Evolutionary conservation across 2,797 vertebrate genomes (phyloP).

Genomic region (Gymnothorax reevesii): DNA sequence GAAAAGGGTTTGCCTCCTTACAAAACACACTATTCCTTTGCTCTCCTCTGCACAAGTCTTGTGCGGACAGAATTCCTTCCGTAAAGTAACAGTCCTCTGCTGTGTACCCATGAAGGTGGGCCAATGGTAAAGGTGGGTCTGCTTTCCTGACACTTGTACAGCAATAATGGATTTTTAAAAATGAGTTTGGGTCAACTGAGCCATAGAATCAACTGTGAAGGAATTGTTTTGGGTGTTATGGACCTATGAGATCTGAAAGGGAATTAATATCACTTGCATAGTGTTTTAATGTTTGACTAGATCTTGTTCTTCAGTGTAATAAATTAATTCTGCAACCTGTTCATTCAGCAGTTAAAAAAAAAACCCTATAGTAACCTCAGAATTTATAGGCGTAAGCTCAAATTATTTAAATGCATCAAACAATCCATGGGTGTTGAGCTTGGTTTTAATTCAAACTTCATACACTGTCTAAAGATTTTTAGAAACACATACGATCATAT

Average conservation of each 20-base stretch:
- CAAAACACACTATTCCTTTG: not conserved
- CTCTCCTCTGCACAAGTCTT: not conserved
- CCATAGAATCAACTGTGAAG: constrained; percentile 36
- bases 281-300: constrained; percentile 30
- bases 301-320: constrained; percentile 36
- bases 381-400: constrained; percentile 31
- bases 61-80: constrained; percentile 30
- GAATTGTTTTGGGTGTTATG: not conserved
- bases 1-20: not conserved
- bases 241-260: constrained; percentile 40
- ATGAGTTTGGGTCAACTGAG: constrained; percentile 30
- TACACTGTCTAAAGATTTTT: constrained; percentile 10
- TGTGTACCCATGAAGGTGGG: constrained; percentile 53
- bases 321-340: constrained; percentile 34
- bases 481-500: constrained; percentile 52
- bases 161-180: constrained; percentile 7
- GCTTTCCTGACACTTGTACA: not conserved
- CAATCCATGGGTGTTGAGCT: constrained; percentile 55
- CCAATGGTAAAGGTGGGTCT: constrained; percentile 17
- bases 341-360: constrained; percentile 12
- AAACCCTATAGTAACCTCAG: constrained; percentile 28
- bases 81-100: constrained; percentile 40
- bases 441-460: not conserved
- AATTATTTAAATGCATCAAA: constrained; percentile 47
- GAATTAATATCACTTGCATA: constrained; percentile 40